These are phyloP conservation scores for Beris morrisii DNA, from an alignment of 2,888 invertebrate genomes.

Conservation along the genomic window DNA sequence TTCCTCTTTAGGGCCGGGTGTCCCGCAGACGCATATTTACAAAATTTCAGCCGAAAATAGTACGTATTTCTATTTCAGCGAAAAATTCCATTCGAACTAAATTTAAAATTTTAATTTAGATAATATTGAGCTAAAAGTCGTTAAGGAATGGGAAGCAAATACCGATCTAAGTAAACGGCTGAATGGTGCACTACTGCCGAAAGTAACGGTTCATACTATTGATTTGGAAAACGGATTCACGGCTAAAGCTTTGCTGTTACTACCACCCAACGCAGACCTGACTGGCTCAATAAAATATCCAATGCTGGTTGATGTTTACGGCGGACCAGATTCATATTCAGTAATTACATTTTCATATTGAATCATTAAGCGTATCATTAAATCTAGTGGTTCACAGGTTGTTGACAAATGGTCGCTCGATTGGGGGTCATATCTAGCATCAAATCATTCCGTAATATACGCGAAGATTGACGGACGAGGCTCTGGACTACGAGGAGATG, in stretches of 20 bases:
- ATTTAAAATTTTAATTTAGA: constrained; percentile 9
- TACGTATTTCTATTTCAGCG: constrained; percentile 39
- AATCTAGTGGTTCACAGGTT: constrained; percentile 42
- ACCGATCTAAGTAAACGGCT: constrained; percentile 59
- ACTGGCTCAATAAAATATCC: constrained; percentile 73
- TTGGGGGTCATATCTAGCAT: constrained; percentile 86
- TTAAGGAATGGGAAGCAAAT: constrained; percentile 70
- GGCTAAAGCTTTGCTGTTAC: constrained; percentile 73
- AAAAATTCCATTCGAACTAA: background rate
- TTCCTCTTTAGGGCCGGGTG: constrained; percentile 80
- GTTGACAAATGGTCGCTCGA: constrained; percentile 75
- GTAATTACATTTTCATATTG: constrained; percentile 59
- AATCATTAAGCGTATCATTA: too few relatives aligned
- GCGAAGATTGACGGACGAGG: constrained; percentile 91
- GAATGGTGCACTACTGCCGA: constrained; percentile 60
- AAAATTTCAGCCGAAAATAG: constrained; percentile 48
- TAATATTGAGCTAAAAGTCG: constrained; percentile 41
- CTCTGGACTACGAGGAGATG: constrained; percentile 82
- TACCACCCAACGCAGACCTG: constrained; percentile 71
- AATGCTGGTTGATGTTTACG: constrained; percentile 85
- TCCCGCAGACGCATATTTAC: constrained; percentile 73
- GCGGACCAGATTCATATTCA: constrained; percentile 86
- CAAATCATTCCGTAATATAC: constrained; percentile 81
- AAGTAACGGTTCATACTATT: constrained; percentile 63
- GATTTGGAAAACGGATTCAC: constrained; percentile 65